phyloP scores from a whole-genome alignment of 2,797 vertebrate genomes.

The Synaphobranchus kaupii region DNA sequence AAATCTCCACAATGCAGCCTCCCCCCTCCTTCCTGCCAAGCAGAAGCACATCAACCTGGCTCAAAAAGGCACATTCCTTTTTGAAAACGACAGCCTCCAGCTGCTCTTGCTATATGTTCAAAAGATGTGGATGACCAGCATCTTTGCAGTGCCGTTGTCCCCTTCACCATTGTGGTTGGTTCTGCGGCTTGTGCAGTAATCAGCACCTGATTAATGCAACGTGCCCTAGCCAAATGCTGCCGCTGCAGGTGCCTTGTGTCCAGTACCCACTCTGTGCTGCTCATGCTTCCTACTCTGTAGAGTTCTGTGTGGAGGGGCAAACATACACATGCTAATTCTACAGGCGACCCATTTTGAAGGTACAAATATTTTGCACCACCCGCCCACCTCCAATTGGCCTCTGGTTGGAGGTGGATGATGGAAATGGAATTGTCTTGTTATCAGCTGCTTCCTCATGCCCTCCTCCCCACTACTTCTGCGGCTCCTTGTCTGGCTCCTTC shows the following conservation, averaged over 20 bases:
- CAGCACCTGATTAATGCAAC: no score
- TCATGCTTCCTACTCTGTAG: not conserved
- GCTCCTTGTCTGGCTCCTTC: constrained; percentile 37
- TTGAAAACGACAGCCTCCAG: not conserved
- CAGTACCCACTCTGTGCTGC: not conserved
- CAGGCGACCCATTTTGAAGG: not conserved
- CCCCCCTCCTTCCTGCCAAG: not conserved
- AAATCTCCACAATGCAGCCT: not conserved
- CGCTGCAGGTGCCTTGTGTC: constrained; percentile 32
- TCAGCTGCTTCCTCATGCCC: constrained; percentile 61
- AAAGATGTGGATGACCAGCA: not conserved
- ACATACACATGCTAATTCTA: not conserved
- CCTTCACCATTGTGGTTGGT: not conserved
- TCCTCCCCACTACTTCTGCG: constrained; percentile 40
- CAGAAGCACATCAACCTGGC: not conserved
- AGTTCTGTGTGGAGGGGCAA: not conserved
- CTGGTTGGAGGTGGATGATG: constrained; percentile 32
- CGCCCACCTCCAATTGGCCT: constrained; percentile 1
- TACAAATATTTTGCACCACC: not conserved
- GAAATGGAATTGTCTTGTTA: constrained; percentile 45
- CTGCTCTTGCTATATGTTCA: not conserved
- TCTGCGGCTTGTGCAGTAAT: not conserved
- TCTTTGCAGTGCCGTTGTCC: not conserved
- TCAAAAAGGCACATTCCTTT: not conserved
- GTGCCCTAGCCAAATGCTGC: constrained; percentile 2